Evolutionary conservation across 2,797 vertebrate species (phyloP).

Genomic region (Molossus molossus): DNA sequence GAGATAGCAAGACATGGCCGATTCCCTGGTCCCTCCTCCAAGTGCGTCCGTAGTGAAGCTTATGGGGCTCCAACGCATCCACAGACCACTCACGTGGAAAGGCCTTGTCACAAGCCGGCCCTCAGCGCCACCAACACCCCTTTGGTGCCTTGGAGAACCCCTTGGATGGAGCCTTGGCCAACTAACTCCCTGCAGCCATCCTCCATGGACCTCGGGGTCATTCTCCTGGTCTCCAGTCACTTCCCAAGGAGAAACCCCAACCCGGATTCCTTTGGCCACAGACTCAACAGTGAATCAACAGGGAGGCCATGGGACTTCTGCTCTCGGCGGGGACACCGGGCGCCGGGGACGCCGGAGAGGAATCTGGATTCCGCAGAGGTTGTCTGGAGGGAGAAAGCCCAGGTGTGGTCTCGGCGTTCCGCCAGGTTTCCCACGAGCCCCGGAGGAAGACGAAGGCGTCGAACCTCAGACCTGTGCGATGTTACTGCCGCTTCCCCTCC

Average conservation of each 20-base stretch:
- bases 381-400: not conserved
- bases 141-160: not conserved
- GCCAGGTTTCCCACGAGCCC: not conserved
- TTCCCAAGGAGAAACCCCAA: slow-evolving; percentile 40
- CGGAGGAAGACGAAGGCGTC: fast-evolving
- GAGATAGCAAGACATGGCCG: not conserved
- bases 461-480: not conserved
- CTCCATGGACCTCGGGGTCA: not conserved
- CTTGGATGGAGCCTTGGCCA: not conserved
- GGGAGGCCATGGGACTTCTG: not conserved
- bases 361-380: not conserved
- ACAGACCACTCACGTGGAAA: not conserved
- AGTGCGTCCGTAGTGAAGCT: not conserved
- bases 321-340: not conserved
- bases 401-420: not conserved
- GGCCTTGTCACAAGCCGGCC: not conserved
- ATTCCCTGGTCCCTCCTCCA: not conserved
- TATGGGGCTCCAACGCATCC: not conserved
- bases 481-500: not conserved
- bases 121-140: not conserved
- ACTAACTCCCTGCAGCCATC: not conserved
- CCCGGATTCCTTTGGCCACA: not conserved
- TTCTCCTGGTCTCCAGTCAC: not conserved
- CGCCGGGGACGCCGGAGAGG: not conserved
- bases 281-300: not conserved